These are phyloP conservation scores for Drosophila buzzatii DNA, from an alignment of 2,888 invertebrate genomes.

Conservation along the genomic window DNA sequence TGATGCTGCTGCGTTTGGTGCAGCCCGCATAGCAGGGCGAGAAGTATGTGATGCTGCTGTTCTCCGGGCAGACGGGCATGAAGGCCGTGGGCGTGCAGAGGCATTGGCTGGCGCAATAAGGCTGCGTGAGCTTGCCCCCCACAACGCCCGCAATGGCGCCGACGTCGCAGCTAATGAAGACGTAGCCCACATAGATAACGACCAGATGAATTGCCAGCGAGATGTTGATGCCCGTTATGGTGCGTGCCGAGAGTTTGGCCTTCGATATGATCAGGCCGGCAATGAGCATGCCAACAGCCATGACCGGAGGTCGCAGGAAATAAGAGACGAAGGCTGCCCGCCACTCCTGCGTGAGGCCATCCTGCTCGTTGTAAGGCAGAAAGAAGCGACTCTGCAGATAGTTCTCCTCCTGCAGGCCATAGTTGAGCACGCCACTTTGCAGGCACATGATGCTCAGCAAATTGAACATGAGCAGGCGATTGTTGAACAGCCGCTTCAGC, in stretches of 20 bases:
- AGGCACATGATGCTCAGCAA: constrained; percentile 86
- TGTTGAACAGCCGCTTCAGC: constrained; percentile 86
- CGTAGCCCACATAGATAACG: constrained; percentile 85
- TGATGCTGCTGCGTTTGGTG: constrained; percentile 83
- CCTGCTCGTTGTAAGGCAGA: constrained; percentile 86
- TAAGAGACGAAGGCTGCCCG: constrained; percentile 86
- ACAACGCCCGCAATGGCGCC: constrained; percentile 86
- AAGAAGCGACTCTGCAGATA: constrained; percentile 88
- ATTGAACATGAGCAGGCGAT: constrained; percentile 87
- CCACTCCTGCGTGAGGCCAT: constrained; percentile 87
- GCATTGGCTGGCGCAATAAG: constrained; percentile 87
- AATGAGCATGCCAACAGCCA: constrained; percentile 86
- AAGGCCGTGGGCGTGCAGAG: constrained; percentile 86
- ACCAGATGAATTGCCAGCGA: constrained; percentile 85
- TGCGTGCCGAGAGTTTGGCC: constrained; percentile 85
- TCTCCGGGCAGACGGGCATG: constrained; percentile 88
- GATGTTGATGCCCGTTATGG: constrained; percentile 86
- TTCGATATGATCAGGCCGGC: constrained; percentile 87
- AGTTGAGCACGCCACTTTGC: constrained; percentile 87
- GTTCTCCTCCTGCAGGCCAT: constrained; percentile 86
- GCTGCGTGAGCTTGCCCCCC: constrained; percentile 84
- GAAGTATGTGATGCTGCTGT: constrained; percentile 87
- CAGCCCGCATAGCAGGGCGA: constrained; percentile 92
- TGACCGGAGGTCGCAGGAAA: constrained; percentile 87
- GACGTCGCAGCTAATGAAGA: constrained; percentile 86